A percentile compares a stretch with the other conserved stretches of the same genome.
These are phyloP conservation scores for Phalacrocorax aristotelis DNA, from an alignment of 2,113 vertebrate genomes.

Conservation along the genomic window DNA sequence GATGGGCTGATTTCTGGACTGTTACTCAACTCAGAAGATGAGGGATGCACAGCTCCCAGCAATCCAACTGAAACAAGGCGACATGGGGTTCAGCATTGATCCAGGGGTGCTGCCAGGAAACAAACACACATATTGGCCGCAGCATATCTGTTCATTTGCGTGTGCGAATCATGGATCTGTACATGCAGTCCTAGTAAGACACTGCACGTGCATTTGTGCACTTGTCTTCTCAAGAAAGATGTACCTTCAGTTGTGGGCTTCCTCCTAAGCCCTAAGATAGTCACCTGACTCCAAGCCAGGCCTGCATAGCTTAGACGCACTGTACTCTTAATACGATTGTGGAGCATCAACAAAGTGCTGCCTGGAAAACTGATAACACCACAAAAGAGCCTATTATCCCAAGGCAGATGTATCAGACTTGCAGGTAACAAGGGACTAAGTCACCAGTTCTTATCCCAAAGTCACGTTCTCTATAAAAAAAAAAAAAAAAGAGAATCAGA, in stretches of 20 bases:
- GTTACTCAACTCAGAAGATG: neutral
- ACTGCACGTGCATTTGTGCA: neutral
- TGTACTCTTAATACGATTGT: neutral
- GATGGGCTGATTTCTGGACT: neutral
- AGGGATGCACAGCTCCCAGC: neutral
- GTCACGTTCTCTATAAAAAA: neutral
- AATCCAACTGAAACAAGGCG: neutral
- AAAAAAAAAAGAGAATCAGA: neutral
- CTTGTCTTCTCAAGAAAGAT: neutral
- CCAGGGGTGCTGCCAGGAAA: neutral
- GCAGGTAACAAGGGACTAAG: neutral
- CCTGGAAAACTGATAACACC: neutral
- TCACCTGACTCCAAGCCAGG: neutral
- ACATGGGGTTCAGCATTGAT: neutral
- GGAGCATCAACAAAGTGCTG: neutral
- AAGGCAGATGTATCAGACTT: neutral
- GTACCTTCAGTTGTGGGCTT: neutral
- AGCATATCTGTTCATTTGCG: neutral
- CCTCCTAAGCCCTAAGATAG: neutral
- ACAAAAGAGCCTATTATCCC: neutral
- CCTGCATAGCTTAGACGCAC: neutral
- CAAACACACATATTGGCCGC: neutral
- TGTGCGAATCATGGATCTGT: neutral
- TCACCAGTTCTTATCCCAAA: neutral
- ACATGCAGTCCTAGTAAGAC: neutral